Base-by-base conservation (phyloP, 2,113 vertebrate species). In the Dasyurus viverrinus region DNA sequence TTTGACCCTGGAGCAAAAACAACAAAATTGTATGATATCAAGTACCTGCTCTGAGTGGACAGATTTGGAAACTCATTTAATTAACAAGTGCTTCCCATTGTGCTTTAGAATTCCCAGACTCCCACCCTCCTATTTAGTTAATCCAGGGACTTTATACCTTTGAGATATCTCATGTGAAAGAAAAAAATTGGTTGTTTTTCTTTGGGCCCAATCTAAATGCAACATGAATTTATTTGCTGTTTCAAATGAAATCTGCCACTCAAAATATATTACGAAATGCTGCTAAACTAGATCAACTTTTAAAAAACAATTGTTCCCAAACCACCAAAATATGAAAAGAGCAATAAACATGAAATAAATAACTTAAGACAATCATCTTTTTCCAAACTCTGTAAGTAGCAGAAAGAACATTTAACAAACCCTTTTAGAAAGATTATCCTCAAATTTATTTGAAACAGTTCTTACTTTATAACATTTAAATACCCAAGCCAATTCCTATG, bases 401-500 rank as follows among this genome's bases (percentile, higher is more conserved):
- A 90, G 52, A 91, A 97, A 91, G 60, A 57, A n/a, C 68, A 93
- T 25, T 96, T 93, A 94, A 95, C 46, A 48, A 95, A 96, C 95
- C 8, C 89, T 53, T 55, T 94, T 24, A 76, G 90, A 96, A 25
- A 96, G 90, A 94, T 9, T 46, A 90, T 91, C 95, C 93, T 95
- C 95, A 95, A 95, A 95, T 95, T 93, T 54, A 47, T 89, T 95
- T 97, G 54, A 91, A 97, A 93, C 54, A 53, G 2, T 36, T 95
- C 53, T 94, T 94, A 46, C 36, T 97, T 55, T 92, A 90, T 91
- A 93, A 94, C 92, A 95, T 95, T 97, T 94, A 95, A 96, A 97
- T 90, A 91, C 93, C 90, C 97, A 96, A 93, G 98, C 93, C 98
- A 98, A 93, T 98, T 98, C 98, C 95, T 53, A 97, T 98, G 94